Conservation (phyloP, 1,140 invertebrate species). For the Sminthurides bifidus region DNA sequence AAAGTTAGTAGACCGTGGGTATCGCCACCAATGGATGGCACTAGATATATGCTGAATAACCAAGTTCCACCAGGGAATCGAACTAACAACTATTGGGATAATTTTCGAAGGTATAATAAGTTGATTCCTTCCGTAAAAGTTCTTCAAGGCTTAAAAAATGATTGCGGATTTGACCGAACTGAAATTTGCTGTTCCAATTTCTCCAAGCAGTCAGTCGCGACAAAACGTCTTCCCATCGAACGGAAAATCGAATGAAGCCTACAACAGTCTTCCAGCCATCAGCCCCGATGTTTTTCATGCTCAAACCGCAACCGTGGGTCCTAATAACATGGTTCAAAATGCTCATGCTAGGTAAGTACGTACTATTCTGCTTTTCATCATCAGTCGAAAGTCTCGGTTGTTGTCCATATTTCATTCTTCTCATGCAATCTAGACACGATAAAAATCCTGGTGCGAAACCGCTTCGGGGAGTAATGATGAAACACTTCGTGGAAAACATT, state of each 20-base stretch:
- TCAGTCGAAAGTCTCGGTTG: not conserved
- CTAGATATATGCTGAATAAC: slow-evolving; percentile 50
- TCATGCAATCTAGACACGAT: slow-evolving; percentile 4
- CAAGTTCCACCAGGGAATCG: slow-evolving; percentile 73
- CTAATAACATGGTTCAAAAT: not conserved
- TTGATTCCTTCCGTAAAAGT: not conserved
- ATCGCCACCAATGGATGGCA: not conserved
- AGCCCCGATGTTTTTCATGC: not conserved
- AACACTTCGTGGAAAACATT: slow-evolving; percentile 23
- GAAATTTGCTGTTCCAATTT: not conserved
- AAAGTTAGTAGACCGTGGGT: not conserved
- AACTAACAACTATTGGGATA: slow-evolving; percentile 84
- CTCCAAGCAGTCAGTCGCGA: slow-evolving; percentile 58
- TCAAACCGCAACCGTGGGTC: not conserved
- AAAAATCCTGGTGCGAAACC: slow-evolving; percentile 12
- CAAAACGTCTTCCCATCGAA: slow-evolving; percentile 67
- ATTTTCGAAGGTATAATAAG: slow-evolving; percentile 44
- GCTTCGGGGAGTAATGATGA: slow-evolving; percentile 6
- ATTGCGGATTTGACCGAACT: too few species aligned
- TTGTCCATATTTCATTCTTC: not conserved
- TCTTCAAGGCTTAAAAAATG: not conserved
- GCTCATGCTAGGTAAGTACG: not conserved
- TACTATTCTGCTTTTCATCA: not conserved
- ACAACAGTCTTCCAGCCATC: not conserved
- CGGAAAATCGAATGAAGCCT: slow-evolving; percentile 15